Conservation (phyloP, 2,797 vertebrate genomes). For the Distichodus sexfasciatus region DNA sequence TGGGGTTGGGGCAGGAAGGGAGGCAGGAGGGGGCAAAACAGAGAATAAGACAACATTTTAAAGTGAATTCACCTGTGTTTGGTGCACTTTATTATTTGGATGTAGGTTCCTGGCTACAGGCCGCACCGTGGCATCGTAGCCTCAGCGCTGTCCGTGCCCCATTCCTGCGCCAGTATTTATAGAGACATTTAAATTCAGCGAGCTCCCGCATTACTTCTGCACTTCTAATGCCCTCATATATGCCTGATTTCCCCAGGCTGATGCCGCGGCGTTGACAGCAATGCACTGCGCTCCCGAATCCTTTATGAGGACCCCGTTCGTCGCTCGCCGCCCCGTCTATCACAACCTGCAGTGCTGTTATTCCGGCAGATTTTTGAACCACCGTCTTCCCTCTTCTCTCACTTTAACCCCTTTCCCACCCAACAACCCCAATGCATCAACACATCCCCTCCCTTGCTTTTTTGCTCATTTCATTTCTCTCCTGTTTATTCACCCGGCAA, state of each 20-base stretch:
- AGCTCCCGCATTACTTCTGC: neutral
- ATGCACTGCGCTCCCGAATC: conserved; percentile 4
- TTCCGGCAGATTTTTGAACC: conserved; percentile 22
- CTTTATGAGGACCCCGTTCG: conserved; percentile 33
- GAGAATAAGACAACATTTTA: conserved; percentile 17
- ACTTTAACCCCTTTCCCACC: neutral
- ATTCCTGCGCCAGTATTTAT: conserved; percentile 43
- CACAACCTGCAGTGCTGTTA: conserved; percentile 31
- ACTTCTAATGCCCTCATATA: conserved; percentile 28
- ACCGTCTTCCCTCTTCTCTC: neutral
- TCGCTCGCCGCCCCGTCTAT: conserved; percentile 18
- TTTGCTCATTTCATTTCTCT: neutral
- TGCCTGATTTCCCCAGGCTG: conserved; percentile 31
- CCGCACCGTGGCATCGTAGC: neutral
- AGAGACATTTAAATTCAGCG: conserved; percentile 45
- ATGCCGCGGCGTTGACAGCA: conserved; percentile 26
- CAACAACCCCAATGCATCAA: neutral
- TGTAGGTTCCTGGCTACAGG: conserved; percentile 33
- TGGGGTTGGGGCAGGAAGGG: neutral
- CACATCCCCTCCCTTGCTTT: neutral
- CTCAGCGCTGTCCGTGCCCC: neutral
- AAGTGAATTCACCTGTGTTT: conserved; percentile 34
- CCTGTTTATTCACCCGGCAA: too few species aligned
- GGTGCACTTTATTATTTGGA: conserved; percentile 49
- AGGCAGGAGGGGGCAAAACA: too few species aligned